A percentile compares a stretch with the other conserved stretches of the same genome.
These are phyloP conservation scores for Syngnathoides biaculeatus DNA, from an alignment of 2,113 vertebrate species.

Conservation along the genomic window DNA sequence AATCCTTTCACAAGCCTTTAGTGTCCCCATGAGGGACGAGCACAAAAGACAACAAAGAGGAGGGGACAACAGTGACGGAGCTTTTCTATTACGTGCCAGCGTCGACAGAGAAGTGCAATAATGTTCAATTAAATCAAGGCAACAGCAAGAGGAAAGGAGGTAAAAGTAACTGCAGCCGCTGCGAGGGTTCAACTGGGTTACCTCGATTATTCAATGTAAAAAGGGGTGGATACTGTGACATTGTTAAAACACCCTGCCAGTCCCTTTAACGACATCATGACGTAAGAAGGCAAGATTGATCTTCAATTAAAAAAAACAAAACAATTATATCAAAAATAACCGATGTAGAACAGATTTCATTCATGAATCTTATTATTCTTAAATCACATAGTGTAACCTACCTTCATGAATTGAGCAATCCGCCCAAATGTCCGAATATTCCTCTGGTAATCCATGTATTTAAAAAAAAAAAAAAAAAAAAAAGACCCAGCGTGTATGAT, in stretches of 20 bases:
- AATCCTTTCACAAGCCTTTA: constrained; percentile 63
- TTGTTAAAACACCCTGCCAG: not conserved
- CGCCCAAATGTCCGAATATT: constrained; percentile 48
- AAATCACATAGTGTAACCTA: constrained; percentile 50
- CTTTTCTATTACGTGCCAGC: constrained; percentile 10
- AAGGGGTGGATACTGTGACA: not conserved
- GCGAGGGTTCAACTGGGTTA: not conserved
- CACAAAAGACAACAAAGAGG: constrained; percentile 70
- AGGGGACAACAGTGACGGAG: constrained; percentile 62
- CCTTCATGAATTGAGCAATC: constrained; percentile 58
- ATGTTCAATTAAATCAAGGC: constrained; percentile 12
- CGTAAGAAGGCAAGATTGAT: not conserved
- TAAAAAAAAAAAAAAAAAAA: constrained; percentile 4
- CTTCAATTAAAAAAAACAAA: not conserved
- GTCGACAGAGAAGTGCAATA: not conserved
- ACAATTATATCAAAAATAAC: too few relatives aligned
- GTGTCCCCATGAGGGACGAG: constrained; percentile 52
- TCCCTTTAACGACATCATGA: not conserved
- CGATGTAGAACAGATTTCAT: not conserved
- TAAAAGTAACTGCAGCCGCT: not conserved
- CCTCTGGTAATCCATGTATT: constrained; percentile 66
- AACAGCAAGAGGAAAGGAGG: not conserved
- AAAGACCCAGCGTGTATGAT: constrained; percentile 49
- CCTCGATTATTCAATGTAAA: not conserved
- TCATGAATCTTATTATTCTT: not conserved